Evolutionary conservation across 2,797 vertebrate genomes (phyloP).

Genomic region (Muraenolepis orangiensis): DNA sequence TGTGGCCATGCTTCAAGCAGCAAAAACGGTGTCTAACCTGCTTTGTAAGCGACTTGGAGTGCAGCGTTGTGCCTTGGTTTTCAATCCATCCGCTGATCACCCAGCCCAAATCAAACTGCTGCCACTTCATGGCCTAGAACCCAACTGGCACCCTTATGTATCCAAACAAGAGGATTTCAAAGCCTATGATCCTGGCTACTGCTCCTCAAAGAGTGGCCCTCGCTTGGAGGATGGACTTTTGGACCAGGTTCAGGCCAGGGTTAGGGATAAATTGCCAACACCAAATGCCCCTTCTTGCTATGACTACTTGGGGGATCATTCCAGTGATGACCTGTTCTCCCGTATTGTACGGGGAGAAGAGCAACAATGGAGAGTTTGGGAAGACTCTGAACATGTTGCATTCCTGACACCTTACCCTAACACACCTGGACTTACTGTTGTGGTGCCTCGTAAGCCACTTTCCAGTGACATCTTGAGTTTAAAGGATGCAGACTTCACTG

Average conservation of each 20-base stretch:
- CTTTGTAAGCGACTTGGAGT: slow-evolving; percentile 67
- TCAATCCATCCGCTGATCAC: slow-evolving; percentile 51
- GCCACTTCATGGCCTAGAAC: slow-evolving; percentile 70
- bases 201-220: slow-evolving; percentile 73
- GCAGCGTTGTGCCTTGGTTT: slow-evolving; percentile 72
- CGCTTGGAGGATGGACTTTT: slow-evolving; percentile 61
- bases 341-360: slow-evolving; percentile 75
- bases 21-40: slow-evolving; percentile 63
- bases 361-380: slow-evolving; percentile 80
- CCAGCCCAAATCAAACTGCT: slow-evolving; percentile 67
- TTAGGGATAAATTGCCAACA: slow-evolving; percentile 66
- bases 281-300: slow-evolving; percentile 67
- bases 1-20: slow-evolving; percentile 62
- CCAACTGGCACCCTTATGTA: slow-evolving; percentile 67
- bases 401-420: slow-evolving; percentile 79
- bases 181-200: slow-evolving; percentile 65
- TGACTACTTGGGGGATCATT: slow-evolving; percentile 66
- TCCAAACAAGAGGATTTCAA: slow-evolving; percentile 67
- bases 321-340: slow-evolving; percentile 64
- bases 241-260: slow-evolving; percentile 58
- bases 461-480: slow-evolving; percentile 73
- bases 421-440: slow-evolving; percentile 72
- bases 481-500: slow-evolving; percentile 62
- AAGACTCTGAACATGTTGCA: slow-evolving; percentile 73
- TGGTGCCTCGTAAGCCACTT: slow-evolving; percentile 75